Percentiles rank a stretch among this genome's conserved stretches.
Evolutionary conservation across 2,797 vertebrate species (phyloP).

Genomic region (Rhabdophis nuchalis): DNA sequence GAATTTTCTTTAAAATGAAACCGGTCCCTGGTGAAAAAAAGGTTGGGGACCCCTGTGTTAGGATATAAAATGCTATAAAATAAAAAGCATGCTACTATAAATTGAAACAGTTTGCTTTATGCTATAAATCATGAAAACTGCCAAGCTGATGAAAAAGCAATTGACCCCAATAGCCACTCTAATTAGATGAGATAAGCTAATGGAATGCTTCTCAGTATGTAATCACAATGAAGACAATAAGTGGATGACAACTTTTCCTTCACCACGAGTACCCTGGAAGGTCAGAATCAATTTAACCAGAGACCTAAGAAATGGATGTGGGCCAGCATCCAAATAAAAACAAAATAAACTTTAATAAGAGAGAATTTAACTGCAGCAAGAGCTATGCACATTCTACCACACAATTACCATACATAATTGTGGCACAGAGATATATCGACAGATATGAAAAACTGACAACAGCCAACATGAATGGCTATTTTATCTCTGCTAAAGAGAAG

Average conservation of each 20-base stretch:
- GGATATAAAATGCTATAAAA: neutral
- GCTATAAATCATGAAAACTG: conserved; percentile 66
- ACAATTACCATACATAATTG: neutral
- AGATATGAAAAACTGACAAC: neutral
- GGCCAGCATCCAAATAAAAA: conserved; percentile 5
- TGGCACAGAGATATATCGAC: neutral
- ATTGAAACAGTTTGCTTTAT: conserved; percentile 29
- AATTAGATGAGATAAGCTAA: conserved; percentile 74
- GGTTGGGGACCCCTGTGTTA: too few species aligned
- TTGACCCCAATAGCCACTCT: conserved; percentile 64
- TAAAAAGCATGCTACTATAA: conserved; percentile 21
- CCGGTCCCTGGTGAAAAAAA: too few species aligned
- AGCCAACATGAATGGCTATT: neutral
- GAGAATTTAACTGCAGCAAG: neutral
- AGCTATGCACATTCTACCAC: neutral
- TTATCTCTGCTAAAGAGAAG: neutral
- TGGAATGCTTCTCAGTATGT: conserved; percentile 69
- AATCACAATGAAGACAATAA: conserved; percentile 68
- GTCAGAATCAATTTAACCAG: conserved; percentile 63
- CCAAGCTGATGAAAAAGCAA: conserved; percentile 67
- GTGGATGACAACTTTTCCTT: conserved; percentile 67
- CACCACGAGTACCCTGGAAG: conserved; percentile 58
- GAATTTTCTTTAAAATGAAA: too few species aligned
- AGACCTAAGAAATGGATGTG: conserved; percentile 57
- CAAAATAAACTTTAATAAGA: neutral